These are phyloP conservation scores for Ennomos erosarius DNA, from an alignment of 2,888 invertebrate species.

Conservation along the genomic window DNA sequence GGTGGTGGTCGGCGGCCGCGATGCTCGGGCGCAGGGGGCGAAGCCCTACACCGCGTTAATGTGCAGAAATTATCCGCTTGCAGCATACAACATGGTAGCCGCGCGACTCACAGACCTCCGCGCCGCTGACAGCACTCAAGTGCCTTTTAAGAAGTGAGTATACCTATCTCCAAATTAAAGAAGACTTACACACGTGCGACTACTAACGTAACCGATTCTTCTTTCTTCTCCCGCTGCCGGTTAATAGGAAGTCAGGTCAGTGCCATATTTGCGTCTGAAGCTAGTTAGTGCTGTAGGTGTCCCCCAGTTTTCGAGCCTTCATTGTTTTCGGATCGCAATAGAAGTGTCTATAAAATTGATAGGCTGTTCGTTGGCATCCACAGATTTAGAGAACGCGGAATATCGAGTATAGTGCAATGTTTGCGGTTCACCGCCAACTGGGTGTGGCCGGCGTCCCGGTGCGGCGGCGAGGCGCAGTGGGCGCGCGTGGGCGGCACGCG, in stretches of 20 bases:
- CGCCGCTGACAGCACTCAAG: slow-evolving; percentile 97
- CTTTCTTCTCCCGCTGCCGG: slow-evolving; percentile 46
- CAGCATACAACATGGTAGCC: slow-evolving; percentile 99
- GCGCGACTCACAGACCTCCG: slow-evolving; percentile 97
- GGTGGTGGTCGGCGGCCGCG: slow-evolving; percentile 45
- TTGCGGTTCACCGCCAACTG: slow-evolving; percentile 86
- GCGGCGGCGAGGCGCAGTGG: slow-evolving; percentile 70
- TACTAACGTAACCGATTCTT: slow-evolving; percentile 15
- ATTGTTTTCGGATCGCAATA: background rate
- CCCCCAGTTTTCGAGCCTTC: background rate
- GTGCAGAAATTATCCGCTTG: slow-evolving; percentile 90
- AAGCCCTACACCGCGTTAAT: slow-evolving; percentile 75
- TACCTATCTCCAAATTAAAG: background rate
- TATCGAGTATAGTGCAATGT: slow-evolving; percentile 94
- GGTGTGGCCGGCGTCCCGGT: slow-evolving; percentile 91
- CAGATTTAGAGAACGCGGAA: slow-evolving; percentile 97
- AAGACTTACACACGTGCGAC: background rate
- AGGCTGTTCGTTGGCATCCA: slow-evolving; percentile 32
- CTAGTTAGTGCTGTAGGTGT: background rate
- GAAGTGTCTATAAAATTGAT: slow-evolving; percentile 36
- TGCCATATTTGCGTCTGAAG: slow-evolving; percentile 26
- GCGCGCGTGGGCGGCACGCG: slow-evolving; percentile 61
- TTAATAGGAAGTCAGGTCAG: slow-evolving; percentile 78
- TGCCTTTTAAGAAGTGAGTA: slow-evolving; percentile 99
- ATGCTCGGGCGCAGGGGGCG: slow-evolving; percentile 49